Base-by-base conservation (phyloP, 2,113 vertebrate species). In the Tichodroma muraria region DNA sequence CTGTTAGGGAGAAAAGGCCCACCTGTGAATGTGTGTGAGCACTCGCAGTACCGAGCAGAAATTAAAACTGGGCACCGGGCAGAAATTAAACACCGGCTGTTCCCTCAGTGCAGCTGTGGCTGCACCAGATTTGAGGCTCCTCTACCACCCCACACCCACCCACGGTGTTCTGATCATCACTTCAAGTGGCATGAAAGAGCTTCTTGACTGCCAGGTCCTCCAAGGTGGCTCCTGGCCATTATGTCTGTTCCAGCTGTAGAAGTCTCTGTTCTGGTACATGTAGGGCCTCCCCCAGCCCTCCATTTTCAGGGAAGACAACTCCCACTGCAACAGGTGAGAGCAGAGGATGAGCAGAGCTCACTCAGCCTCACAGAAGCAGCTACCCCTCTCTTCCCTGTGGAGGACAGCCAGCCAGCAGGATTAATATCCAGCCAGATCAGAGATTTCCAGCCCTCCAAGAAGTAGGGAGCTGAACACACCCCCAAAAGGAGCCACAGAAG, bases 11-110 rank as follows among this genome's bases (percentile, higher is more conserved):
- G 50, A 56, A 42, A 68, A 71, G 22, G 30, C 17, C 53, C 54
- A 44, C 49, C 76, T 85, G 75, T 56, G 88, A 77, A 76, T 0
- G 3, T 0, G 0, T 13, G 22, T 1, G 8, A 90, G 60, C 57
- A n/a, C 40, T 31, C 0, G 0, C 38, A 47, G 66, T 37, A 35
- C 57, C 0, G 0, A 13, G 40, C 35, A 85, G 37, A 47, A 60
- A 76, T 19, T 7, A 38, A 65, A 79, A 23, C 21, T n/a, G 56
- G 33, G 54, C 54, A 56, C 6, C 21, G 45, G 45, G 42, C n/a
- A 80, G 35, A 53, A 57, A 73, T 17, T 7, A 37, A 63, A 78
- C 22, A 69, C 31, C 4, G 6, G 70, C 16, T 66, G 57, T 88
- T 85, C 76, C 45, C 38, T 11, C 28, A 68, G 53, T 15, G 56